Base-by-base conservation (phyloP, 2,888 invertebrate genomes). In the Latheticus oryzae region DNA sequence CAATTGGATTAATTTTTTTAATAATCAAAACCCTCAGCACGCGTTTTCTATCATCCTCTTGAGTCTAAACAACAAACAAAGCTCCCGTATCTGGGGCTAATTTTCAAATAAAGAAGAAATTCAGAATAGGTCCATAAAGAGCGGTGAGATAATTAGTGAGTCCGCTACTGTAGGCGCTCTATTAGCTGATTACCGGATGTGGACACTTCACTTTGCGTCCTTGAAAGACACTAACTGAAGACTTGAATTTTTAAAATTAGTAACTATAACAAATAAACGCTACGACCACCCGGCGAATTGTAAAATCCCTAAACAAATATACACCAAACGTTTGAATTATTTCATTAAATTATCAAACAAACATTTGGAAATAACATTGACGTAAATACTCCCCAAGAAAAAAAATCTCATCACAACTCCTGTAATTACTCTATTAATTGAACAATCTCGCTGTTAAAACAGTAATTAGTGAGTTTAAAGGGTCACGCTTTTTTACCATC, bases 141-240 rank as follows among this genome's bases (percentile, higher is more conserved):
- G 63, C 59, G 59, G 62, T 63, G 61, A 63, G 61, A 65, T 64
- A 67, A 69, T 68, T 66, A 67, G 63, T 62, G 64, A 65, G 62
- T 53, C 65, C 65, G 65, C 60, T 70, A 66, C 64, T 62, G 65
- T 70, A 68, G 69, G 63, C 64, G 67, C 65, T 70, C 66, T 70
- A 71, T 72, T 71, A 72, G 67, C 66, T 69, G 69, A 70, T 68
- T 69, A 66, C 73, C 73, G 73, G 73, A 73, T 72, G 72, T 70
- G 65, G 68, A 68, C 68, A 70, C 70, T 72, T 70, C 67, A 72
- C 68, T 63, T 65, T 64, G 65, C 64, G 67, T 55, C 67, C 67
- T 66, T 67, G 65, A 23, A 59, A 54, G 54, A 59, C 32, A 54
- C 35, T 21, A 52, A 13, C 21, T 38, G 55, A 56, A 57, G 51